Base-by-base conservation (phyloP, 2,113 vertebrate genomes). In the Myiopsitta monachus region DNA sequence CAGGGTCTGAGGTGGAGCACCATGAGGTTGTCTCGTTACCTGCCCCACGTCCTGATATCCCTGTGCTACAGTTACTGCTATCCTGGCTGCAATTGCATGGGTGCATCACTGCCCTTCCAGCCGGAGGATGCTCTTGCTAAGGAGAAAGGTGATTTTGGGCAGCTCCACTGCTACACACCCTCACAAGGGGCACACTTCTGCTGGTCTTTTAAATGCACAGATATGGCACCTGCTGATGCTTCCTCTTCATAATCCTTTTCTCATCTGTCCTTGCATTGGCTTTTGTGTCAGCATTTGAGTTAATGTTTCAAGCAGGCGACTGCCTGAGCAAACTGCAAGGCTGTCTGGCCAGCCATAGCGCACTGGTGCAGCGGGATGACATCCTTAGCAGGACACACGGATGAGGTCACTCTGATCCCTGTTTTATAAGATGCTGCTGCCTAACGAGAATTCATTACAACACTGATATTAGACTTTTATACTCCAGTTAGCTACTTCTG, bases 351-450 rank as follows among this genome's bases (percentile, higher is more conserved):
- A 69, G 47, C 47, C 18, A 3, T 24, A 9, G 63, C 43, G 66
- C 68, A 18, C 39, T 1, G 3, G 7, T 33, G 69, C 55, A 39
- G 44, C 0, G 0, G 33, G 44, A 61, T 2, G 11, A 27, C 36
- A 8, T 54, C 3, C 1, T 27, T 66, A 57, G 46, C 46, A 55
- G 46, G 52, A 73, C 36, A 38, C 11, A 14, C 0, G 1, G 59
- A 23, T 0, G 1, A 80, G 39, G 57, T 44, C 2, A 3, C 16
- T 4, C 5, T 2, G 2, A 44, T 59, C 0, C 0, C 30, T 14
- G 26, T 15, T 87, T 67, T 73, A 11, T 61, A 64, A 59, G 30
- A 47, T 47, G 57, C 10, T 0, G 1, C 26, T 72, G 49, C 51
- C 82, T 63, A 54, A 66, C 62, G 41, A 83, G 24, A 83, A 41